Percentiles rank a stretch among this genome's conserved stretches.
Conservation (phyloP, 1,140 invertebrate genomes). For the Heliconius nattereri region DNA sequence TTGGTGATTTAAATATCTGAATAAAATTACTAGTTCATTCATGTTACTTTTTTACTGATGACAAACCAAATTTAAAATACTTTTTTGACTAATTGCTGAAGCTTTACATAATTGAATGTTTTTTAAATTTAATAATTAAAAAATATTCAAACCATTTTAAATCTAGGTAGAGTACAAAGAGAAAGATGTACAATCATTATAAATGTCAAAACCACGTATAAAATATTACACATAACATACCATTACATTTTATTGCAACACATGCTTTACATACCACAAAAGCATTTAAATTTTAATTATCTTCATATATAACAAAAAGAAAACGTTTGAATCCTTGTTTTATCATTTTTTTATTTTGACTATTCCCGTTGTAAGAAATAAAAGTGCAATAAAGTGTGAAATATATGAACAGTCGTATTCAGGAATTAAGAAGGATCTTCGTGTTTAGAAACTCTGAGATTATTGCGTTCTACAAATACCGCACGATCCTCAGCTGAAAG, state of each 20-base stretch:
- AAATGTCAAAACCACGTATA: not conserved
- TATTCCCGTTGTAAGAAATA: conserved; percentile 23
- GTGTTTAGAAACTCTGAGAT: conserved; percentile 69
- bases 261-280: not conserved
- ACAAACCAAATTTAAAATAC: no score
- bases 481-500: conserved; percentile 38
- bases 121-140: no score
- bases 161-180: no score
- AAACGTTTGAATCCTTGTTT: not conserved
- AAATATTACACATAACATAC: not conserved
- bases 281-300: not conserved
- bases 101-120: no score
- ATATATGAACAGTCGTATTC: conserved; percentile 27
- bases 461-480: conserved; percentile 66
- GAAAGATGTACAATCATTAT: not conserved
- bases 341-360: conserved; percentile 18
- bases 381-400: conserved; percentile 34
- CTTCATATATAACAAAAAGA: not conserved
- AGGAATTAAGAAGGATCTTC: conserved; percentile 69
- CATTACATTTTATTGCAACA: not conserved
- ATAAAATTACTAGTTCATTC: no score
- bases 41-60: no score
- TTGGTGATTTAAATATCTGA: no score
- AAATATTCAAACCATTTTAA: no score
- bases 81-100: no score